phyloP scores from a whole-genome alignment of 2,113 vertebrate species.

The Brachypteracias leptosomus region DNA sequence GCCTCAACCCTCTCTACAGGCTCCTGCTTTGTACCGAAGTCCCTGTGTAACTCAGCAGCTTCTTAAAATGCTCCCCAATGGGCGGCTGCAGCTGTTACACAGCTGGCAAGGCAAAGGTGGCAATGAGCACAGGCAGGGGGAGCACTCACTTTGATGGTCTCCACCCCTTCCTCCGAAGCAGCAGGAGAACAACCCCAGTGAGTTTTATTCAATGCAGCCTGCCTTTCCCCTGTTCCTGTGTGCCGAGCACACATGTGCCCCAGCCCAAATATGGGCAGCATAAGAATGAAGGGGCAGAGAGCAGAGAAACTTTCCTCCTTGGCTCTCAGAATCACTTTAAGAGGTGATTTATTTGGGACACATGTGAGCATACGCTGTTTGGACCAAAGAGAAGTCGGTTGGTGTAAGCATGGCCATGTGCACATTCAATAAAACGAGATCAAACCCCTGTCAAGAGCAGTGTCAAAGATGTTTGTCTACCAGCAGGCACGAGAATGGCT shows the following conservation, averaged over 20 bases:
- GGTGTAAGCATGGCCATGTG: background rate
- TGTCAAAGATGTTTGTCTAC: background rate
- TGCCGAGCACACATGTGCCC: rapidly evolving
- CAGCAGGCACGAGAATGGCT: background rate
- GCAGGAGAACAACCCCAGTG: background rate
- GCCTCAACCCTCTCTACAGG: background rate
- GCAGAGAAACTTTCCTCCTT: background rate
- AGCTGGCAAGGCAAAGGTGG: background rate
- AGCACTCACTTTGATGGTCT: background rate
- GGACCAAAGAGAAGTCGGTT: background rate
- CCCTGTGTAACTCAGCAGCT: background rate
- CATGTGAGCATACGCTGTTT: background rate
- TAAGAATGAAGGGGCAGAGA: background rate
- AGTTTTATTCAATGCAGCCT: background rate
- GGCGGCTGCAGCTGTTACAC: background rate
- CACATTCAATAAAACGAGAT: background rate
- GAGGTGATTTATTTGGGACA: background rate
- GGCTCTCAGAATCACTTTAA: background rate
- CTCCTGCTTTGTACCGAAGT: background rate
- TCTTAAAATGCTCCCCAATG: background rate
- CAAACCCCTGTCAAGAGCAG: background rate
- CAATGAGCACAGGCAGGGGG: background rate
- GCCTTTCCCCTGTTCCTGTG: rapidly evolving
- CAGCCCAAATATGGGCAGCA: background rate
- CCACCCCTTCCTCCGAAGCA: background rate